phyloP scores from a whole-genome alignment of 2,797 vertebrate genomes.

The Hydrocynus forskahlii region DNA sequence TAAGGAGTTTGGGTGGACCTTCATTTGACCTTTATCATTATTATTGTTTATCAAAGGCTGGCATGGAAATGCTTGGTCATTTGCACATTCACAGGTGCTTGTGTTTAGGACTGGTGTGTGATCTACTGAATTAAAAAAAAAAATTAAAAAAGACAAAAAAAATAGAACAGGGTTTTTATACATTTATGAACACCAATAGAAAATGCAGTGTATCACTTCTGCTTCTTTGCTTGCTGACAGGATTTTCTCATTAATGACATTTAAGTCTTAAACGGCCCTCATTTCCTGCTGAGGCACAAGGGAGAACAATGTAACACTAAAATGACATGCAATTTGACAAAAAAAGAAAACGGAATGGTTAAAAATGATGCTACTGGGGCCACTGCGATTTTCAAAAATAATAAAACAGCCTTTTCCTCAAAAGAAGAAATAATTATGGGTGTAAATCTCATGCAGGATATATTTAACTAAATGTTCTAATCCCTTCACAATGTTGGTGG shows the following conservation, averaged over 20 bases:
- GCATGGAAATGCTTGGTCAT: background rate
- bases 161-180: background rate
- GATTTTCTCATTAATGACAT: background rate
- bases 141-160: background rate
- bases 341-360: background rate
- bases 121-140: background rate
- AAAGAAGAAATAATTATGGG: constrained; percentile 34
- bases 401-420: background rate
- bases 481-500: constrained; percentile 46
- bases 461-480: constrained; percentile 55
- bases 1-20: constrained; percentile 11
- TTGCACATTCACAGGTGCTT: background rate
- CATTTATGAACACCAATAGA: background rate
- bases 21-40: constrained; percentile 6
- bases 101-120: background rate
- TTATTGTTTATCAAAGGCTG: constrained; percentile 4
- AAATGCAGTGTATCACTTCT: background rate
- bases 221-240: background rate
- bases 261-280: constrained; percentile 3
- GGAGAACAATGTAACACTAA: constrained; percentile 11
- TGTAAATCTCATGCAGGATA: constrained; percentile 45
- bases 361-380: background rate
- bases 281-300: background rate
- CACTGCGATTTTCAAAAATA: background rate
- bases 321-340: constrained; percentile 67